These are phyloP conservation scores for Tetraodon nigroviridis DNA, from an alignment of 2,113 vertebrate species.

Conservation along the genomic window DNA sequence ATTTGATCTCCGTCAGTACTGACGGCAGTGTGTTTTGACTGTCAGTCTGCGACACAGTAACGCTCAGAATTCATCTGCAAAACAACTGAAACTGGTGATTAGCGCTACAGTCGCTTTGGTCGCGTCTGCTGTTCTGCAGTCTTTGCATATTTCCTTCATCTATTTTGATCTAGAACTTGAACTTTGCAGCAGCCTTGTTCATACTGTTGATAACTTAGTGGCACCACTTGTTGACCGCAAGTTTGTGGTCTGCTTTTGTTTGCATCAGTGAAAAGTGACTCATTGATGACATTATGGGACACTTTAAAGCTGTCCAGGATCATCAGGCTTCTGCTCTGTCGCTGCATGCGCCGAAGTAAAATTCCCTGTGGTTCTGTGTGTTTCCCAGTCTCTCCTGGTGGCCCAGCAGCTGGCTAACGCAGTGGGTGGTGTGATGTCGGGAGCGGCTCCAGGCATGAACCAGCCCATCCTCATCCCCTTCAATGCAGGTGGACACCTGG, in stretches of 20 bases:
- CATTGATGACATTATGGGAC: too few relatives aligned
- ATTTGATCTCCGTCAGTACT: constrained; percentile 51
- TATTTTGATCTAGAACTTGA: too few relatives aligned
- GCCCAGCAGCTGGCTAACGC: constrained; percentile 94
- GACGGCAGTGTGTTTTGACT: constrained; percentile 41
- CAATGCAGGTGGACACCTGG: constrained; percentile 94
- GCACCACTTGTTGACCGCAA: too few relatives aligned
- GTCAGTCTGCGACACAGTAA: constrained; percentile 38
- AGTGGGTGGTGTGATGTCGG: constrained; percentile 93
- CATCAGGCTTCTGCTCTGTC: background rate
- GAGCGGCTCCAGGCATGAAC: constrained; percentile 86
- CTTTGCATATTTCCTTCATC: background rate
- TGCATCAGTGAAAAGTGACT: too few relatives aligned
- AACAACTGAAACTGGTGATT: constrained; percentile 40
- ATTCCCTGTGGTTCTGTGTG: background rate
- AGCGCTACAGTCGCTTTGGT: constrained; percentile 9
- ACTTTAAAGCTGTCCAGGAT: too few relatives aligned
- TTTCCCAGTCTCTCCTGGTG: constrained; percentile 85
- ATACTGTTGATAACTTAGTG: too few relatives aligned
- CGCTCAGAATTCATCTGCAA: constrained; percentile 31
- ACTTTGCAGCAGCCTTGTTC: too few relatives aligned
- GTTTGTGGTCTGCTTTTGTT: too few relatives aligned
- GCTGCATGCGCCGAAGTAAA: background rate
- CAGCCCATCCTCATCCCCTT: constrained; percentile 98
- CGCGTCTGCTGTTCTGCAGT: background rate